Percentiles rank a stretch among this genome's conserved stretches.
Evolutionary conservation across 2,888 invertebrate species (phyloP).

Genomic region (Lymantria monacha): DNA sequence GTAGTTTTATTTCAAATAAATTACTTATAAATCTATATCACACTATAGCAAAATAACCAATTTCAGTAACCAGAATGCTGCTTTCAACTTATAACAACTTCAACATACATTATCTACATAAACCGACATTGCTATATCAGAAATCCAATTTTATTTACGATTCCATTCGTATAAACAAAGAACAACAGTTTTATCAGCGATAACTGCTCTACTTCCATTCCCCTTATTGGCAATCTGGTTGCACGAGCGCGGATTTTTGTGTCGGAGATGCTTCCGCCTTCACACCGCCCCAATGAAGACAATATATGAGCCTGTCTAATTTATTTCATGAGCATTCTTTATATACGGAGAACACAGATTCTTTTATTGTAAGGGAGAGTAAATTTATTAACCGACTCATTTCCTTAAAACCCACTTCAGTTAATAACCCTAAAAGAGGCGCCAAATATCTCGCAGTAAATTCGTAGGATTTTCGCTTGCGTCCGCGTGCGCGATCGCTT

Average conservation of each 20-base stretch:
- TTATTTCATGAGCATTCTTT: constrained; percentile 66
- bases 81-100: no score
- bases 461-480: constrained; percentile 70
- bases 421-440: constrained; percentile 77
- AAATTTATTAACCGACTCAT: constrained; percentile 71
- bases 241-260: constrained; percentile 56
- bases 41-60: no score
- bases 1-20: no score
- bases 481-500: constrained; percentile 53
- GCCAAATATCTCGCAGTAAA: constrained; percentile 73
- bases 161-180: constrained; percentile 41
- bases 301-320: constrained; percentile 65
- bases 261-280: constrained; percentile 37
- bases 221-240: constrained; percentile 66
- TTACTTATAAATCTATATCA: no score
- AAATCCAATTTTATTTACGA: constrained; percentile 33
- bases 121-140: constrained; percentile 9
- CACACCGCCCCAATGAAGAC: constrained; percentile 58
- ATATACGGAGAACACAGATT: constrained; percentile 65
- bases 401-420: constrained; percentile 77
- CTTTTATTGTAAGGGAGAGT: constrained; percentile 53
- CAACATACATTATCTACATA: no score
- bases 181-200: constrained; percentile 50
- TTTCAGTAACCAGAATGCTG: no score
- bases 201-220: constrained; percentile 60